phyloP scores from a whole-genome alignment of 2,888 invertebrate genomes.

The Oxytorus armatus region DNA sequence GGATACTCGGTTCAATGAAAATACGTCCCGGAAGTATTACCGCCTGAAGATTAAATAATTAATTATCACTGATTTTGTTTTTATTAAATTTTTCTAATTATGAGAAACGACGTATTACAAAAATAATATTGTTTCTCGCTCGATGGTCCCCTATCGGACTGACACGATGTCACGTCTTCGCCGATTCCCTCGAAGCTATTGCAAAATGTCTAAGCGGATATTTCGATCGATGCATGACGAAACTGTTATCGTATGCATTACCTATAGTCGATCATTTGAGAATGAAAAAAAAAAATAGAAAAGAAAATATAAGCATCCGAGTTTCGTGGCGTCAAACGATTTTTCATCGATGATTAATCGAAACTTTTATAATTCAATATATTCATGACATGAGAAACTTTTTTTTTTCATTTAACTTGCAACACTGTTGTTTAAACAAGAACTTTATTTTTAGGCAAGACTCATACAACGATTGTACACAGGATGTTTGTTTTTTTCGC shows the following conservation, averaged over 20 bases:
- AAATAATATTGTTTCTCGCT: slow-evolving; percentile 12
- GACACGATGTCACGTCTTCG: slow-evolving; percentile 35
- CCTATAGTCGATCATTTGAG: slow-evolving; percentile 22
- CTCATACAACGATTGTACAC: slow-evolving; percentile 68
- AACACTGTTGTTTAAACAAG: slow-evolving; percentile 62
- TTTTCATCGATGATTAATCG: slow-evolving; percentile 38
- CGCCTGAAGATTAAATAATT: neutral
- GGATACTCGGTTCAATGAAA: neutral
- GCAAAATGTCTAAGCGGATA: slow-evolving; percentile 58
- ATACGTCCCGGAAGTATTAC: neutral
- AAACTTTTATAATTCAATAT: slow-evolving; percentile 17
- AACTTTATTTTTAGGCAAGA: slow-evolving; percentile 69
- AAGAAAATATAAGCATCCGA: no score
- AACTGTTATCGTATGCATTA: slow-evolving; percentile 19
- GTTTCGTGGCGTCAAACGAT: slow-evolving; percentile 8
- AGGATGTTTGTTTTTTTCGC: slow-evolving; percentile 44
- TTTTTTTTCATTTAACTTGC: neutral
- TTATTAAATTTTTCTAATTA: neutral
- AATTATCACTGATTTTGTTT: neutral
- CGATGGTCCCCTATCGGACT: slow-evolving; percentile 53
- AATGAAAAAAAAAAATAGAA: no score
- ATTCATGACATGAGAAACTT: neutral
- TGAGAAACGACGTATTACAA: neutral
- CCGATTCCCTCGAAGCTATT: slow-evolving; percentile 44
- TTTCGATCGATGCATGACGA: slow-evolving; percentile 64